Evolutionary conservation across 2,888 invertebrate genomes (phyloP), one percentile per base, ranked within the genome.

Genomic region (Drosophila niveifrons): DNA sequence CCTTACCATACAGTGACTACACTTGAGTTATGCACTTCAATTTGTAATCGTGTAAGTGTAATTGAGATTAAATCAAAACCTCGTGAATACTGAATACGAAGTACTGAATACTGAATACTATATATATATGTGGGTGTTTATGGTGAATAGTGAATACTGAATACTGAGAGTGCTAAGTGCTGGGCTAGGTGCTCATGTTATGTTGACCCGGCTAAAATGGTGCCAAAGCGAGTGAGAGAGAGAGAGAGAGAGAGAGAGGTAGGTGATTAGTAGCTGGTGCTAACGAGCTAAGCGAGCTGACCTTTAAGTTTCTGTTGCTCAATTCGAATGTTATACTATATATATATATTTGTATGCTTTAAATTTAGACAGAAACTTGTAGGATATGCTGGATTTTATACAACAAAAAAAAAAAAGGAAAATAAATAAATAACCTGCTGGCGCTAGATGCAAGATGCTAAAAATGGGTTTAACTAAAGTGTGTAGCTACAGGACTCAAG

Each of bases 11-110:
- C 36, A 36, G 11, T 46, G 6, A 41, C n/a, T 52, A 18, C 48
- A 44, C 70, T 69, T 63, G 52, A 71, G 50, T 66, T 66, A 75
- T 77, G 75, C 64, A 77, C 78, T 64, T 64, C 64, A 72, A 75
- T 75, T 75, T 72, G 75, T 77, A 67, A 72, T 41, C 72, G 47
- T 72, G 56, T 66, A 43, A 70, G 57, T 43, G 59, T 44, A 29
- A 48, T 47, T 56, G 46, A 66, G 75, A 81, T 81, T 84, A 81
- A 78, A 78, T 81, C 84, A 82, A 78, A 81, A 72, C 70, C 80
- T 77, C 57, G 44, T 63, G 15, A n/a, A 10, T 48, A 31, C 48
- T 47, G 36, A 39, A 47, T 47, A 29, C 11, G 51, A 52, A 23
- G 23, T 52, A 39, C 4, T 15, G 15, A 55, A 10, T 52, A 17